These are phyloP conservation scores for Seira ritae DNA, from an alignment of 2,888 invertebrate species.

Conservation along the genomic window DNA sequence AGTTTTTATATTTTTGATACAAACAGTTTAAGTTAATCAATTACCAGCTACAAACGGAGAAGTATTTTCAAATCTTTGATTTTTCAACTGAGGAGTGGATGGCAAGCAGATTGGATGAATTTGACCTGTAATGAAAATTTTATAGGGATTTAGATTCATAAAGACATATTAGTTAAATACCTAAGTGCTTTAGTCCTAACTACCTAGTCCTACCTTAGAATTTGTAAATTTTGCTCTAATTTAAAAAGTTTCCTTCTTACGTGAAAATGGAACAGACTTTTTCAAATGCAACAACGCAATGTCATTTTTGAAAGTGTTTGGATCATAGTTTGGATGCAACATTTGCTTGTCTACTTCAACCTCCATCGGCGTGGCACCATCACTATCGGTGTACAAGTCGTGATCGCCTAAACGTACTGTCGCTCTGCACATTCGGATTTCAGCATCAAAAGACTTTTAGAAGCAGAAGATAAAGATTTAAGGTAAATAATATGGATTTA, in stretches of 20 bases:
- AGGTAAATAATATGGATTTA: not conserved
- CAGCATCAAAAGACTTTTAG: too few relatives aligned
- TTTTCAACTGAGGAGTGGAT: constrained; percentile 77
- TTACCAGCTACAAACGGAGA: constrained; percentile 82
- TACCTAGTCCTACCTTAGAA: too few relatives aligned
- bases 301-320: constrained; percentile 83
- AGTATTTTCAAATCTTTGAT: constrained; percentile 79
- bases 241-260: too few relatives aligned
- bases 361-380: constrained; percentile 81
- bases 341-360: constrained; percentile 80
- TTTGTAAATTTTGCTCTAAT: constrained; percentile 16
- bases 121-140: constrained; percentile 78
- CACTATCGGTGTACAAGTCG: constrained; percentile 81
- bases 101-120: constrained; percentile 88
- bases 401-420: constrained; percentile 87
- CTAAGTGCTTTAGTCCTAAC: too few relatives aligned
- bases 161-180: too few relatives aligned
- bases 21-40: too few relatives aligned
- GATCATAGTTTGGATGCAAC: constrained; percentile 83
- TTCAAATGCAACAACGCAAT: constrained; percentile 85
- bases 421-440: too few relatives aligned
- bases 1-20: too few relatives aligned
- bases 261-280: constrained; percentile 79
- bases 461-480: not conserved
- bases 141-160: constrained; percentile 10